A percentile compares a stretch with the other conserved stretches of the same genome.
These are phyloP conservation scores for Parnassius smintheus DNA, from an alignment of 2,888 invertebrate genomes.

Conservation along the genomic window DNA sequence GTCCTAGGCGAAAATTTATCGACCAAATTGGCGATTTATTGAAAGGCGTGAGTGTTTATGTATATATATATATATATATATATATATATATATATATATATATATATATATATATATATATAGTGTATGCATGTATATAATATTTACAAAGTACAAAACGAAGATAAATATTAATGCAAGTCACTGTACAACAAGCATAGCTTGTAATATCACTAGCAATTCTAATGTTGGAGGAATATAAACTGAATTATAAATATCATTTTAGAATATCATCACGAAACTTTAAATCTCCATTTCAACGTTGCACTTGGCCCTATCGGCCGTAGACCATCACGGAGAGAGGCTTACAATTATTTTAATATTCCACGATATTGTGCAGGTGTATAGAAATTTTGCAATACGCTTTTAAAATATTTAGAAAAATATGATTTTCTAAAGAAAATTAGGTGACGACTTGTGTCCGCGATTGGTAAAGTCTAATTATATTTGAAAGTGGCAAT, in stretches of 20 bases:
- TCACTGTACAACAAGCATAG: constrained; percentile 24
- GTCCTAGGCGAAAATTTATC: no score
- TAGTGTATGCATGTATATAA: no score
- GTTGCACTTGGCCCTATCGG: constrained; percentile 38
- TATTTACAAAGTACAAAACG: no score
- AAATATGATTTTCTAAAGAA: neutral
- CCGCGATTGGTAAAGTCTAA: no score
- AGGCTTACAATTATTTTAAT: constrained; percentile 27
- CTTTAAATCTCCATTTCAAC: constrained; percentile 40
- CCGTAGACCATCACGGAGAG: constrained; percentile 57
- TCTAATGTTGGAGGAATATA: constrained; percentile 22
- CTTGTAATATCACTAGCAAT: constrained; percentile 18
- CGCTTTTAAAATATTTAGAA: neutral
- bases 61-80: no score
- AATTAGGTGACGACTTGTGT: neutral
- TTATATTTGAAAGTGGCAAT: no score
- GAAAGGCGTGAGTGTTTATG: no score
- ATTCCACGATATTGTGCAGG: constrained; percentile 23
- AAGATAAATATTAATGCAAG: neutral
- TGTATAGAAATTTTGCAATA: constrained; percentile 2
- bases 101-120: no score
- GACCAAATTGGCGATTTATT: no score
- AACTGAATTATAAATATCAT: constrained; percentile 31
- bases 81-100: no score
- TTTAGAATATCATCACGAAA: constrained; percentile 38